These are phyloP conservation scores for Paramisgurnus dabryanus DNA, from an alignment of 2,113 vertebrate species.

Conservation along the genomic window DNA sequence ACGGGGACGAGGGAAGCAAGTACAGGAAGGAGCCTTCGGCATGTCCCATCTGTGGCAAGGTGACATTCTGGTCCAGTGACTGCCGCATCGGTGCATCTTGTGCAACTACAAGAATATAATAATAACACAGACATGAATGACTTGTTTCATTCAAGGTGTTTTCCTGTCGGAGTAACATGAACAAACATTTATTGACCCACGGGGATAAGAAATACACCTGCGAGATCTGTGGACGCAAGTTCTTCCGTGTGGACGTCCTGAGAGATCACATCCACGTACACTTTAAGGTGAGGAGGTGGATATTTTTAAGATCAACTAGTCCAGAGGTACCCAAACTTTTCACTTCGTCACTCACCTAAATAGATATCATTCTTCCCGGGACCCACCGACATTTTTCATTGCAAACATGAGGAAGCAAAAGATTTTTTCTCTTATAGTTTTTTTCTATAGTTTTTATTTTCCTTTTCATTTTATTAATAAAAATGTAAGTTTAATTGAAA, in stretches of 20 bases:
- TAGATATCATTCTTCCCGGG: too few relatives aligned
- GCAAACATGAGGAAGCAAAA: too few relatives aligned
- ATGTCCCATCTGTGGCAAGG: conserved; percentile 96
- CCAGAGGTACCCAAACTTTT: too few relatives aligned
- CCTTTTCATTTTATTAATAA: too few relatives aligned
- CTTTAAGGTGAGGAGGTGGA: conserved; percentile 86
- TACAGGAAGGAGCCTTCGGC: conserved; percentile 97
- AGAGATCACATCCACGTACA: conserved; percentile 98
- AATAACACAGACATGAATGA: not conserved
- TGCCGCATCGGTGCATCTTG: not conserved
- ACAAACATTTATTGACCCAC: conserved; percentile 96
- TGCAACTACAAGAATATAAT: not conserved
- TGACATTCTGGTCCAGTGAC: conserved; percentile 50
- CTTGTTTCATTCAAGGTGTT: conserved; percentile 79
- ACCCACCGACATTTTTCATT: too few relatives aligned
- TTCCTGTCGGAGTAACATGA: conserved; percentile 99
- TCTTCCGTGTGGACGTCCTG: conserved; percentile 96
- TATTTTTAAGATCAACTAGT: too few relatives aligned
- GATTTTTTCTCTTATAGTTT: too few relatives aligned
- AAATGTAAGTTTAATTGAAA: too few relatives aligned
- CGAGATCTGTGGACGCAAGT: conserved; percentile 97
- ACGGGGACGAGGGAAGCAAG: conserved; percentile 85
- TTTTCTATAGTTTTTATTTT: too few relatives aligned
- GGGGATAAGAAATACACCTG: conserved; percentile 99
- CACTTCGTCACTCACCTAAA: too few relatives aligned